These are phyloP conservation scores for Euwallacea similis DNA, from an alignment of 1,140 invertebrate species.

Conservation along the genomic window DNA sequence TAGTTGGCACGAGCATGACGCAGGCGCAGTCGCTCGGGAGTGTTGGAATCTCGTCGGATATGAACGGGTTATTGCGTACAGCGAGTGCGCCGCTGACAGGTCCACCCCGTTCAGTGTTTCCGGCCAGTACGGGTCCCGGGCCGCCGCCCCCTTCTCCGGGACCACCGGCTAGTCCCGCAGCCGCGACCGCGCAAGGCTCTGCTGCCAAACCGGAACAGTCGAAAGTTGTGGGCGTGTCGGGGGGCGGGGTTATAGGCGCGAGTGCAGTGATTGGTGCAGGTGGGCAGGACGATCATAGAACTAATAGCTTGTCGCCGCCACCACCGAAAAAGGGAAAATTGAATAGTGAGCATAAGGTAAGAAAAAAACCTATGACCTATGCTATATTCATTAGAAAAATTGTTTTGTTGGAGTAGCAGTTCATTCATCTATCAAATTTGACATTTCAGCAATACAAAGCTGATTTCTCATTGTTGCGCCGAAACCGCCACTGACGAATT, in stretches of 20 bases:
- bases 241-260: constrained; percentile 51
- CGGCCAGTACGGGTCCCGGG: constrained; percentile 56
- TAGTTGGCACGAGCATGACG: constrained; percentile 1
- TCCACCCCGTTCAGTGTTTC: constrained; percentile 53
- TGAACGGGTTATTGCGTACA: constrained; percentile 57
- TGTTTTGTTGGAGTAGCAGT: no score
- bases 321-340: constrained; percentile 69
- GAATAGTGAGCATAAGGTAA: constrained; percentile 58
- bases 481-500: no score
- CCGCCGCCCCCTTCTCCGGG: constrained; percentile 53
- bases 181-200: constrained; percentile 57
- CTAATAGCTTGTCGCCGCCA: constrained; percentile 58
- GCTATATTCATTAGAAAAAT: no score
- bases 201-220: constrained; percentile 59
- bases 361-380: neutral
- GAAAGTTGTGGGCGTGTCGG: constrained; percentile 56
- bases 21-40: constrained; percentile 32
- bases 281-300: constrained; percentile 37
- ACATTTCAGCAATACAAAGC: no score
- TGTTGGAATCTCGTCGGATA: constrained; percentile 47
- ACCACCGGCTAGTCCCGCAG: constrained; percentile 57
- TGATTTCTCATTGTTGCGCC: no score
- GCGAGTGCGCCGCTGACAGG: constrained; percentile 55
- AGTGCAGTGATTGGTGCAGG: constrained; percentile 53
- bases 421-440: no score